These are phyloP conservation scores for Nebria ingens DNA, from an alignment of 1,140 invertebrate species.

Conservation along the genomic window DNA sequence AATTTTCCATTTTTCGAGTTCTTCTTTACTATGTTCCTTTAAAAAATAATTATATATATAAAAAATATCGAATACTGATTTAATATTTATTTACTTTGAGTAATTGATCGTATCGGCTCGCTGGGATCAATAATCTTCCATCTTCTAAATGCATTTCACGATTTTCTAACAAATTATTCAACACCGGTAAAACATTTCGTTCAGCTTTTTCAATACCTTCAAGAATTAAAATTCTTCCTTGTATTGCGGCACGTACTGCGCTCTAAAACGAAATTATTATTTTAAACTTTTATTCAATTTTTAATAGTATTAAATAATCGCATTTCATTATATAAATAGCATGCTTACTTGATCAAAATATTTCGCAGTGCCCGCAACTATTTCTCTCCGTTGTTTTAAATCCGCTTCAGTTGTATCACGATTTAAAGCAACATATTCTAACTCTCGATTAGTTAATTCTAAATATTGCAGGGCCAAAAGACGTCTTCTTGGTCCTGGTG, in stretches of 20 bases:
- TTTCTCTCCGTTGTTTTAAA: conserved; percentile 91
- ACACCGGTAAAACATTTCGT: conserved; percentile 87
- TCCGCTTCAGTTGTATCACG: conserved; percentile 95
- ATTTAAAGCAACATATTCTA: conserved; percentile 89
- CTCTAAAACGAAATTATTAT: conserved; percentile 42
- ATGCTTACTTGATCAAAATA: conserved; percentile 87
- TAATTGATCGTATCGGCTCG: conserved; percentile 82
- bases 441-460: conserved; percentile 78
- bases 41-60: conserved; percentile 16
- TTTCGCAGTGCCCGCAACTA: conserved; percentile 70
- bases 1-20: conserved; percentile 77
- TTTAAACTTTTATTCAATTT: too few relatives aligned
- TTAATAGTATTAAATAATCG: not conserved
- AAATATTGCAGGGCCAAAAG: conserved; percentile 75
- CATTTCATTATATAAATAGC: conserved; percentile 7
- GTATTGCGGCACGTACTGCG: conserved; percentile 79
- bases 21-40: conserved; percentile 64
- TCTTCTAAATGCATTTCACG: conserved; percentile 97
- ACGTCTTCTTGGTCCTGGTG: conserved; percentile 66
- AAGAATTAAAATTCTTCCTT: conserved; percentile 83
- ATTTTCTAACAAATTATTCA: conserved; percentile 99
- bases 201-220: conserved; percentile 98
- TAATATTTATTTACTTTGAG: conserved; percentile 59
- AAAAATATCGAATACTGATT: conserved; percentile 11
- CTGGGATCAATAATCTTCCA: conserved; percentile 84